Conservation (phyloP, 2,797 vertebrate genomes). For the Phylloscopus collybita region DNA sequence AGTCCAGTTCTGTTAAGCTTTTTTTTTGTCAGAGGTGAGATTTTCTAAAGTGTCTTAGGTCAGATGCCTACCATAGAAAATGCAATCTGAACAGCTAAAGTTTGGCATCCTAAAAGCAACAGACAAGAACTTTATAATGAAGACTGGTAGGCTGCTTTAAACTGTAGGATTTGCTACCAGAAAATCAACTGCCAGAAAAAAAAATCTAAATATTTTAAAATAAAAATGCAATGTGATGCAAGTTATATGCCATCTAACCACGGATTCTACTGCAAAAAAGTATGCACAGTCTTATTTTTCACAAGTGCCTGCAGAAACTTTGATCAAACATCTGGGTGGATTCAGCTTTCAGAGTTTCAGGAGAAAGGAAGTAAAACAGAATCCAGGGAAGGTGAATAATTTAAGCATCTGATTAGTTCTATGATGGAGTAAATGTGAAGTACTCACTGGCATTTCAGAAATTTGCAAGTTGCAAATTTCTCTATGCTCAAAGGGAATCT, state of each 20-base stretch:
- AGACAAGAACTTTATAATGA: not conserved
- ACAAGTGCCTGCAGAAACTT: not conserved
- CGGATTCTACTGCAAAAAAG: not conserved
- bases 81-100: not conserved
- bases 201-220: not conserved
- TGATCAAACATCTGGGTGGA: not conserved
- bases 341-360: not conserved
- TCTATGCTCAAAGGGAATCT: not conserved
- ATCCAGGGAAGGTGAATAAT: not conserved
- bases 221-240: not conserved
- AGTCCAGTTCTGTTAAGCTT: not conserved
- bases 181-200: not conserved
- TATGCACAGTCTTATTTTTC: not conserved
- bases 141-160: not conserved
- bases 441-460: not conserved
- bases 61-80: not conserved
- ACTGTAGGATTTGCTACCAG: not conserved
- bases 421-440: not conserved
- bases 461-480: not conserved
- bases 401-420: not conserved
- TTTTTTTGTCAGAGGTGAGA: not conserved
- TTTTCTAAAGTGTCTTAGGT: not conserved
- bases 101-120: not conserved
- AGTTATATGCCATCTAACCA: not conserved
- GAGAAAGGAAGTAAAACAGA: not conserved